A percentile compares a stretch with the other conserved stretches of the same genome.
phyloP scores from a whole-genome alignment of 2,797 vertebrate species.

The Meriones psammophilus region DNA sequence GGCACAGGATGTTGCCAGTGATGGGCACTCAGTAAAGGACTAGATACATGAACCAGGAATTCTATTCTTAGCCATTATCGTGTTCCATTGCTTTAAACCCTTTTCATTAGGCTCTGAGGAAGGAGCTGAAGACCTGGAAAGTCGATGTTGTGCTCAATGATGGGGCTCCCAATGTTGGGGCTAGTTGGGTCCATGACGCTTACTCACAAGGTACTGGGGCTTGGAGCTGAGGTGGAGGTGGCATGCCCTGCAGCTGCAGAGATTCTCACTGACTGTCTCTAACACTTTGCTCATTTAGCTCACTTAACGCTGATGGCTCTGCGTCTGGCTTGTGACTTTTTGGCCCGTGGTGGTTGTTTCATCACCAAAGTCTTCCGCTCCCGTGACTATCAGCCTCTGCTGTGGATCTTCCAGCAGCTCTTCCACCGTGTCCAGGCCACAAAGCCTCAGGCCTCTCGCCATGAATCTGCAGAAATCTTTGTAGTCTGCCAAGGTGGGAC shows the following conservation, averaged over 20 bases:
- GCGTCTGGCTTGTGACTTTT: conserved; percentile 96
- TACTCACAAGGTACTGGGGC: conserved; percentile 93
- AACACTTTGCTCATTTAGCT: conserved; percentile 86
- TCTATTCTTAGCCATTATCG: background rate
- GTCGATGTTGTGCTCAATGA: conserved; percentile 98
- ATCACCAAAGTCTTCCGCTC: conserved; percentile 99
- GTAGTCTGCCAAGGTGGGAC: conserved; percentile 96
- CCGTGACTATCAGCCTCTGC: conserved; percentile 96
- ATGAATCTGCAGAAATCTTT: conserved; percentile 98
- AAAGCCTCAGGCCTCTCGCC: conserved; percentile 97
- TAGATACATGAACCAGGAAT: background rate
- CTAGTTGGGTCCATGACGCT: conserved; percentile 97
- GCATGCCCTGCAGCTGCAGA: background rate
- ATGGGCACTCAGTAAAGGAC: background rate
- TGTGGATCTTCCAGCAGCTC: conserved; percentile 99
- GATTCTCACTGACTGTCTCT: background rate
- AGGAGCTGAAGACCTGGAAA: conserved; percentile 98
- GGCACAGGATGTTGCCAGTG: background rate
- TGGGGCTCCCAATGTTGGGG: conserved; percentile 96
- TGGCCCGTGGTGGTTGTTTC: conserved; percentile 95
- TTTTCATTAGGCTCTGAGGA: conserved; percentile 91
- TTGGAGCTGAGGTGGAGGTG: background rate
- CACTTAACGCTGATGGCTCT: conserved; percentile 96
- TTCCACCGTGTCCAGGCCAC: conserved; percentile 97
- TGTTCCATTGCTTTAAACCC: background rate